These are phyloP conservation scores for Lanius ludovicianus DNA, from an alignment of 2,113 vertebrate genomes.

Conservation along the genomic window DNA sequence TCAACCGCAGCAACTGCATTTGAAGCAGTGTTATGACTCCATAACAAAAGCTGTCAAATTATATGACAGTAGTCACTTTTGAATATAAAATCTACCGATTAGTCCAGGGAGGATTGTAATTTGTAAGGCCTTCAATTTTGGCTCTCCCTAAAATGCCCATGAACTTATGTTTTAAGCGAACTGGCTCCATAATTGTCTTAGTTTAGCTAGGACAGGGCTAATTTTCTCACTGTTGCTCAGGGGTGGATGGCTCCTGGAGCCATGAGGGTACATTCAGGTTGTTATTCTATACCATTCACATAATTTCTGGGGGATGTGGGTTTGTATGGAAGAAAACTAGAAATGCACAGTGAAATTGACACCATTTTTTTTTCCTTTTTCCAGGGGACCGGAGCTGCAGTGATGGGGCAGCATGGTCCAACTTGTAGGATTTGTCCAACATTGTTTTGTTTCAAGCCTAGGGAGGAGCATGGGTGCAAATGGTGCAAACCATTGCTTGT, in stretches of 20 bases:
- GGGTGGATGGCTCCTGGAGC: not conserved
- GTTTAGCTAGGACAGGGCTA: not conserved
- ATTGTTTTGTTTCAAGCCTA: not conserved
- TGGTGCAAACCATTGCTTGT: accelerated
- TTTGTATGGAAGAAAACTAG: not conserved
- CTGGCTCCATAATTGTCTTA: not conserved
- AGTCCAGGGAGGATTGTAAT: not conserved
- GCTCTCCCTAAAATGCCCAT: not conserved
- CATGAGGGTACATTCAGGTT: not conserved
- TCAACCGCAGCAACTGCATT: not conserved
- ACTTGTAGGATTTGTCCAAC: not conserved
- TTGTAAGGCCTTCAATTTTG: not conserved
- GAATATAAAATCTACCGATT: not conserved
- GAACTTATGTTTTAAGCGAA: not conserved
- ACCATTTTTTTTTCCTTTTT: not conserved
- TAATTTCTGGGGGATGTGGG: not conserved
- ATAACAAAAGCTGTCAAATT: not conserved
- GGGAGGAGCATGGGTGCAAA: not conserved
- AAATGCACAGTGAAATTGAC: not conserved
- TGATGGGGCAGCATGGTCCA: not conserved
- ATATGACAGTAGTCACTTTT: not conserved
- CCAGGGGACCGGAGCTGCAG: not conserved
- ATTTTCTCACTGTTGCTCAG: not conserved
- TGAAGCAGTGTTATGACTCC: not conserved
- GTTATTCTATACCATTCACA: not conserved